Evolutionary conservation across 1,140 invertebrate species (phyloP).

Genomic region (Fopius arisanus): DNA sequence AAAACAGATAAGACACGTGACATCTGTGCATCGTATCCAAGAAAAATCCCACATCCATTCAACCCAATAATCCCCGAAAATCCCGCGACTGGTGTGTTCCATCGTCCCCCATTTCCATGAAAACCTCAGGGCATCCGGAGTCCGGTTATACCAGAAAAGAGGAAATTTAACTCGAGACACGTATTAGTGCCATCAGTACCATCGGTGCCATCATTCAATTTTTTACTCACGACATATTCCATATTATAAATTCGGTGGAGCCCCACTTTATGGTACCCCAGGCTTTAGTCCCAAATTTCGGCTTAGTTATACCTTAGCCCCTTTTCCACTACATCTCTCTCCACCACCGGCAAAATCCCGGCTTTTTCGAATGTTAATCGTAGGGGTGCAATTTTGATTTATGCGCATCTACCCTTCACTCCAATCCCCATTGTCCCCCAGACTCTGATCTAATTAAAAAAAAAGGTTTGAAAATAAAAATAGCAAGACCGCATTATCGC

Average conservation of each 20-base stretch:
- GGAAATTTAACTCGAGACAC: slow-evolving; percentile 47
- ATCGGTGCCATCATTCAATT: slow-evolving; percentile 8
- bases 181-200: slow-evolving; percentile 10
- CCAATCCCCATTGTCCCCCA: slow-evolving; percentile 23
- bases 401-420: slow-evolving; percentile 29
- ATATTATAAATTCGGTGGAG: slow-evolving; percentile 57
- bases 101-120: background rate
- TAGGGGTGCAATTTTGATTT: slow-evolving; percentile 36
- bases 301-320: slow-evolving; percentile 23
- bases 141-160: slow-evolving; percentile 42
- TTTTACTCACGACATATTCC: slow-evolving; percentile 54
- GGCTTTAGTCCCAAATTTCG: slow-evolving; percentile 33
- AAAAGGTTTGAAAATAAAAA: slow-evolving; percentile 17
- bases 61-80: background rate
- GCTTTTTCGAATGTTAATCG: slow-evolving; percentile 37
- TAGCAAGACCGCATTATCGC: slow-evolving; percentile 30
- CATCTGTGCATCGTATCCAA: background rate
- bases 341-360: background rate
- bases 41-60: background rate
- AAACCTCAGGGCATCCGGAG: slow-evolving; percentile 37
- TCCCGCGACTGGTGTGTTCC: background rate
- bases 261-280: slow-evolving; percentile 52
- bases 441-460: slow-evolving; percentile 40
- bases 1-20: background rate
- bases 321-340: slow-evolving; percentile 4